phyloP scores from a whole-genome alignment of 1,140 invertebrate genomes.

The Drosophila grimshawi region DNA sequence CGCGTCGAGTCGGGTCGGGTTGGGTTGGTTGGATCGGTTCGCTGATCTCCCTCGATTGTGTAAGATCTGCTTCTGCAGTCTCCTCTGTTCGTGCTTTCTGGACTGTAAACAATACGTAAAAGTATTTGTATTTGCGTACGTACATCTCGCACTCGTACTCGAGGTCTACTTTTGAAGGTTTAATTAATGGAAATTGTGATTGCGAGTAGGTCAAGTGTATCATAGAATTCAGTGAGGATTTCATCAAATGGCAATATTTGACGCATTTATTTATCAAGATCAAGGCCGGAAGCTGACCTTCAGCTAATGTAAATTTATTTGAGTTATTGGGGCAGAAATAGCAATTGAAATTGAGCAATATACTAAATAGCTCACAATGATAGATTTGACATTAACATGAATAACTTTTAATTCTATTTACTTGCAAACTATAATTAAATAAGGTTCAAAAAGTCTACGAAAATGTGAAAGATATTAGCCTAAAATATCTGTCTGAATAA shows the following conservation, averaged over 20 bases:
- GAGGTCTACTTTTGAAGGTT: constrained; percentile 67
- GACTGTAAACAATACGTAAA: constrained; percentile 63
- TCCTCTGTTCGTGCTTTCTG: constrained; percentile 71
- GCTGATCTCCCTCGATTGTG: constrained; percentile 61
- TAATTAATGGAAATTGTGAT: constrained; percentile 68
- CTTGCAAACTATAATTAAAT: no score
- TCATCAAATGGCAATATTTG: constrained; percentile 34
- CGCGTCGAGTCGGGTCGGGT: constrained; percentile 14
- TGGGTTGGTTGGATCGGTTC: constrained; percentile 55
- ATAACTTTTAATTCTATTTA: no score
- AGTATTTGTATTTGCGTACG: not conserved
- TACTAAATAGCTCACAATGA: not conserved
- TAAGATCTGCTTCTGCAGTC: constrained; percentile 51
- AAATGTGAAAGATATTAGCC: no score
- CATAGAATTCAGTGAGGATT: constrained; percentile 31
- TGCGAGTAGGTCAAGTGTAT: constrained; percentile 67
- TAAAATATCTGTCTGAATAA: no score
- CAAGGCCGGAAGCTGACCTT: constrained; percentile 37
- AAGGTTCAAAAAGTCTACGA: no score
- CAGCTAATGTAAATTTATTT: constrained; percentile 7
- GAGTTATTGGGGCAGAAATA: not conserved
- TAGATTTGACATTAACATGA: no score
- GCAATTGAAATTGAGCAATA: not conserved
- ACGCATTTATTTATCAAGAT: constrained; percentile 39
- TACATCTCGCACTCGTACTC: constrained; percentile 11